Evolutionary conservation across 1,140 invertebrate genomes (phyloP), one percentile per base, ranked within the genome.

Genomic region (Solenopsis invicta): DNA sequence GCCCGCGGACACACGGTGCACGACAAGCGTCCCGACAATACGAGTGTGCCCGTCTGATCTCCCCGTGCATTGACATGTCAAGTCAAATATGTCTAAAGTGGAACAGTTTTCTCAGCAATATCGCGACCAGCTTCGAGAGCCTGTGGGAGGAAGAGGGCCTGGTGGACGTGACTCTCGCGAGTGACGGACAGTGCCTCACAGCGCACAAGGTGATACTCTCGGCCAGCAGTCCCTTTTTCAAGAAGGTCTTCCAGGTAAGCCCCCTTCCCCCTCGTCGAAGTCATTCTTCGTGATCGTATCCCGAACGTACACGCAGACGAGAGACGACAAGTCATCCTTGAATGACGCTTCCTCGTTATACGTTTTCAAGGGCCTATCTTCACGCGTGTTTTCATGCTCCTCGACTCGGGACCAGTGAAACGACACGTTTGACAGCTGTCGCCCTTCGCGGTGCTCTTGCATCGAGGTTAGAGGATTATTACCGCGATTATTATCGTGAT

Each of bases 171-270:
- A 97, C 97, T 72, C 94, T 97, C 56, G 96, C 97, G 12, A 97
- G 97, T 88, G 97, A 97, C 88, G 97, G 97, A 77, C 95, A 96
- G 69, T 96, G 96, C 94, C 95, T 97, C 84, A 96, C 97, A 80
- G 97, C 97, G 74, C 97, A 97, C 90, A 97, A 97, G 95, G 96
- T 97, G 62, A 97, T 97, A 89, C 93, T 97, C 5, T 97, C 97
- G 9, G 97, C 97, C 2, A 97, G 97, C 89, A 97, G 97, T 94
- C 96, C 97, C 6, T 97, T 97, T 91, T 97, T 97, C 93, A 96
- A 96, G 90, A 96, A 96, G 86, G 96, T 97, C 90, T 97, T 97
- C 89, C 96, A 97, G 96, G 97, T 97, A 93, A 91, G 72, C 54
- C 34, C 12, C 29, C 29, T 54, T 41, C 5, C 41, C 41, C 8